Evolutionary conservation across 2,113 vertebrate genomes (phyloP).

Genomic region (Anthoscopus minutus): DNA sequence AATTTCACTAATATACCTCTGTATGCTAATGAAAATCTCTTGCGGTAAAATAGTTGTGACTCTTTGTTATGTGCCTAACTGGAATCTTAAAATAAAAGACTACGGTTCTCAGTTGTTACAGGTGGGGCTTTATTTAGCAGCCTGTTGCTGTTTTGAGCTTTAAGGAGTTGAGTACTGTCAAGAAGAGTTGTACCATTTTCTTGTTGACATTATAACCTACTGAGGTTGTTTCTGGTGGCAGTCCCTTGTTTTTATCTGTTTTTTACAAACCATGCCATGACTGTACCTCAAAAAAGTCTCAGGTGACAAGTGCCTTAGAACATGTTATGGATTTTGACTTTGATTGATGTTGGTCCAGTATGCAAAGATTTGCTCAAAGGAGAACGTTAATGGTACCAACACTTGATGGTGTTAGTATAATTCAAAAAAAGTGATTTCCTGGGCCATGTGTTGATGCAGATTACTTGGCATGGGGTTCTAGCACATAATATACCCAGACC

Average conservation of each 20-base stretch:
- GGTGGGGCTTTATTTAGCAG: neutral
- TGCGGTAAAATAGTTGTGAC: neutral
- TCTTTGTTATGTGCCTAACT: neutral
- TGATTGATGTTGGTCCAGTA: neutral
- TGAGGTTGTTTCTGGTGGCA: neutral
- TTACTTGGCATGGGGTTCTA: neutral
- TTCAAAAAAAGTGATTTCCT: neutral
- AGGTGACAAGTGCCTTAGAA: neutral
- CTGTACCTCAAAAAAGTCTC: neutral
- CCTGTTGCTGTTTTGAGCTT: neutral
- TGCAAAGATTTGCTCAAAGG: neutral
- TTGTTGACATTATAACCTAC: neutral
- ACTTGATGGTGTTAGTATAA: neutral
- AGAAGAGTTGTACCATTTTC: neutral
- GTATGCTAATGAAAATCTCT: neutral
- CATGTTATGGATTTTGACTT: neutral
- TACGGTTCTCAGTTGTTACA: fast-evolving
- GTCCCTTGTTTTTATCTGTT: neutral
- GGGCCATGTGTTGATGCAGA: neutral
- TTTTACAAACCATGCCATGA: neutral
- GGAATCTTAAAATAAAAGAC: neutral
- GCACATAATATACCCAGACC: neutral
- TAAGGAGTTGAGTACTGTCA: neutral
- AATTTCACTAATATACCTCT: neutral
- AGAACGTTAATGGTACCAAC: neutral